Evolutionary conservation across 2,797 vertebrate genomes (phyloP), one percentile per base, ranked within the genome.

Genomic region (Artibeus jamaicensis): DNA sequence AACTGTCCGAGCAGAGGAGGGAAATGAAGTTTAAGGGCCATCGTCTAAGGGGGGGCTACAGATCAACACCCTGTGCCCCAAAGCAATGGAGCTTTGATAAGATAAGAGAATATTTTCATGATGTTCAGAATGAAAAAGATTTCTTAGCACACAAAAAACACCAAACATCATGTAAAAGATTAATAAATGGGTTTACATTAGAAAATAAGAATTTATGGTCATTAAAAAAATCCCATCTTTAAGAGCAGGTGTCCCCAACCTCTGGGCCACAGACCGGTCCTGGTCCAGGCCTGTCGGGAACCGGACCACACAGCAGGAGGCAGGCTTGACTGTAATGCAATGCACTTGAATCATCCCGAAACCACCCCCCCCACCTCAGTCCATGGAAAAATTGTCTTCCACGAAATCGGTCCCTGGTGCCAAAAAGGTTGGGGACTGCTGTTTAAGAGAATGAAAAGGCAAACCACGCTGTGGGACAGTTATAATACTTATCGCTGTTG

Each of bases 151-250:
- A 70, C 18, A 18, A 73, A 53, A 81, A 65, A 57, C 18, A 77
- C 32, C 32, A 65, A 77, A 67, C 5, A 73, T 83, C 37, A 55
- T 22, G 29, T 42, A 83, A 87, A 86, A 82, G 68, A 90, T 39
- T 55, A 53, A 67, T 84, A 78, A 62, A 84, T 24, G 50, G 48
- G 46, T 73, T 90, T 86, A 65, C 14, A 83, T 34, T 83, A 48
- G 89, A 89, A 89, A 44, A 74, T 86, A 57, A 74, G 48, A 74
- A 93, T 71, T 42, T 79, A 22, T 88, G 39, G 55, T 94, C 62
- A 78, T 53, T 34, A 46, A 92, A 79, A 92, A 94, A n/a, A 68
- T 46, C 10, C 18, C 32, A 79, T 32, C 29, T 68, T 85, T 50
- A 68, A 62, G 26, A 62, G 59, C 59, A 14, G 59, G 59, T 26